Base-by-base conservation (phyloP, 2,888 invertebrate species). In the Leuctra nigra region DNA sequence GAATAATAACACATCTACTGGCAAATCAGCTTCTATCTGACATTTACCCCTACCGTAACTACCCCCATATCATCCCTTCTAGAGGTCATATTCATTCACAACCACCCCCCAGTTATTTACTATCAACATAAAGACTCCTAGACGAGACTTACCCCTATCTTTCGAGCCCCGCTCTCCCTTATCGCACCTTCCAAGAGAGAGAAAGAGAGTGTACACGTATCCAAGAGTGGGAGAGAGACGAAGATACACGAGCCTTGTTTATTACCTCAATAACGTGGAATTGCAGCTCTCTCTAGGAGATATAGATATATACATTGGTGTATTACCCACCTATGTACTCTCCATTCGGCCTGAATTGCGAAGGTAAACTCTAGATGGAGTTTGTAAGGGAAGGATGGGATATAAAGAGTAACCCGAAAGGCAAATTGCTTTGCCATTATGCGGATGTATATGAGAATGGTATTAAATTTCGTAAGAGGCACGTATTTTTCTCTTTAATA, bases 201-300 rank as follows among this genome's bases (percentile, higher is more conserved):
- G 20, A 48, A 48, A 25, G 48, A 48, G 48, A 48, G 33, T 50
- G 50, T 16, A 50, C 4, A 16, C 20, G 44, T 44, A 20, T 13
- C 16, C 11, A 35, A 29, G 48, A 44, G 23, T 20, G 9, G 7
- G 11, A 29, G 35, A 50, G 44, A 44, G 35, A 22, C n/a, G 35
- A 22, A 35, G 50, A 14, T 38, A 36, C 38, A 38, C 50, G 55
- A 50, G 55, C 22, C 53, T 57, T 57, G 53, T 57, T 57, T 57
- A 57, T 57, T 18, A 52, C 46, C 35, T 52, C 57, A 57, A 57
- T 57, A 57, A 53, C 57, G 36, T 9, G 41, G 29, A 53, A 56
- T 53, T 56, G 57, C 53, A 53, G 35, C 57, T 39, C 46, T 53
- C 50, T 50, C 20, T 44, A 11, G 11, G 29, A 29, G 29, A 29